Conservation (phyloP, 2,888 invertebrate species). For the Aleiodes leptofemur region DNA sequence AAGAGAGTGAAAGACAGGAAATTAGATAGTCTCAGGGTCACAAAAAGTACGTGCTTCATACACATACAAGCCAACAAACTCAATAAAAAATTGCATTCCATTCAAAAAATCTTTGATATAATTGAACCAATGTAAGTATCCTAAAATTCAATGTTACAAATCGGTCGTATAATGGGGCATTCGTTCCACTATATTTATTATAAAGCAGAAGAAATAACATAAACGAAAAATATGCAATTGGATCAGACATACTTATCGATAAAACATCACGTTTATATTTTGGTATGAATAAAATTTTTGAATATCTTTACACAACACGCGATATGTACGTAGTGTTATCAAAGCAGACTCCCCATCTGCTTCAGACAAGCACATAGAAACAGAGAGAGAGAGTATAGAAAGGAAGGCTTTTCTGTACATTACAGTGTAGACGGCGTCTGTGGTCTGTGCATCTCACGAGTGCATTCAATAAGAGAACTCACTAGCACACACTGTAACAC, state of each 20-base stretch:
- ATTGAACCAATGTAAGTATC: no score
- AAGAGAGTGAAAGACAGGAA: slow-evolving; percentile 1
- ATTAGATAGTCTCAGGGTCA: slow-evolving; percentile 14
- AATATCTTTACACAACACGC: slow-evolving; percentile 14
- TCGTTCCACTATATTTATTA: slow-evolving; percentile 11
- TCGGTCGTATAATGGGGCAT: not conserved
- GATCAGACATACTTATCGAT: slow-evolving; percentile 17
- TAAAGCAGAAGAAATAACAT: not conserved
- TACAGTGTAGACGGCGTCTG: slow-evolving; percentile 29
- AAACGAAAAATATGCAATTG: not conserved
- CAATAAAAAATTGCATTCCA: no score
- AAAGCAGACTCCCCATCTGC: slow-evolving; percentile 18
- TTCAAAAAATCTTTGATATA: no score
- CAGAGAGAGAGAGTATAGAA: no score
- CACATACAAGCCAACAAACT: not conserved
- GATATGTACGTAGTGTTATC: slow-evolving; percentile 26
- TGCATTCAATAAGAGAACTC: slow-evolving; percentile 23
- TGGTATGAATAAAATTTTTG: slow-evolving; percentile 11
- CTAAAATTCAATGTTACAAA: no score
- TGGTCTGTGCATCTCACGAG: slow-evolving; percentile 28
- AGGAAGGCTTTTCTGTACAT: not conserved
- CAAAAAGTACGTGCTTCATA: not conserved
- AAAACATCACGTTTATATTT: slow-evolving; percentile 30
- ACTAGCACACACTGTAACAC: not conserved
- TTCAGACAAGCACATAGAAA: not conserved